A percentile compares a stretch with the other conserved stretches of the same genome.
These are phyloP conservation scores for Adelosebastes latens DNA, from an alignment of 2,797 vertebrate genomes.

Conservation along the genomic window DNA sequence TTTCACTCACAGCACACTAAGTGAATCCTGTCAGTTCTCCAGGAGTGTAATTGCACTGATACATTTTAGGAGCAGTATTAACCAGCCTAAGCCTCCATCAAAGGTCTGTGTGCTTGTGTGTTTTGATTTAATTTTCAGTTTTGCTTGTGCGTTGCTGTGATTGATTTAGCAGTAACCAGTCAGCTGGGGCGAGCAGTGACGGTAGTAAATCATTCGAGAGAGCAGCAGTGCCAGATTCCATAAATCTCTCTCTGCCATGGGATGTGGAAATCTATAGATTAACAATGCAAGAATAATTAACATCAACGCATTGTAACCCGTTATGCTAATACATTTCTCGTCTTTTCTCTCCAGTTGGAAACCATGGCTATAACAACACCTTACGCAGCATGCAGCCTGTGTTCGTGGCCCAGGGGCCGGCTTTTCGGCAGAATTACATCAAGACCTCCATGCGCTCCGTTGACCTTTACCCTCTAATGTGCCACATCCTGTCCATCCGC, in stretches of 20 bases:
- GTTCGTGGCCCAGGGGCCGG: slow-evolving; percentile 91
- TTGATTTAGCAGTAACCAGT: slow-evolving; percentile 29
- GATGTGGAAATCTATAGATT: background rate
- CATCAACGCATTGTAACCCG: background rate
- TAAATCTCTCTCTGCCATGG: slow-evolving; percentile 23
- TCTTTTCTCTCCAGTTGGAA: slow-evolving; percentile 84
- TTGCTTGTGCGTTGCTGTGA: slow-evolving; percentile 9
- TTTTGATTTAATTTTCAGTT: slow-evolving; percentile 26
- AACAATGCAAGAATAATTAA: background rate
- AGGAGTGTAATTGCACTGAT: background rate
- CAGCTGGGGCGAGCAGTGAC: background rate
- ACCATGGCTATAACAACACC: slow-evolving; percentile 92
- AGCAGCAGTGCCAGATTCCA: slow-evolving; percentile 1
- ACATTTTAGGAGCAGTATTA: slow-evolving; percentile 13
- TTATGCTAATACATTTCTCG: background rate
- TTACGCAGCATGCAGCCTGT: slow-evolving; percentile 92
- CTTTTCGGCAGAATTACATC: slow-evolving; percentile 86
- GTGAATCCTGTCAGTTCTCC: background rate
- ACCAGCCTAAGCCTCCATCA: slow-evolving; percentile 9
- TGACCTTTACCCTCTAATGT: slow-evolving; percentile 93
- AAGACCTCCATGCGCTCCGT: slow-evolving; percentile 87
- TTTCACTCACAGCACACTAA: background rate
- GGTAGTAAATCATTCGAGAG: slow-evolving; percentile 34
- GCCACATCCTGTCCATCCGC: slow-evolving; percentile 86
- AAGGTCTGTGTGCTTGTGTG: slow-evolving; percentile 8